Evolutionary conservation across 2,113 vertebrate genomes (phyloP).

Genomic region (Leuciscus idus): DNA sequence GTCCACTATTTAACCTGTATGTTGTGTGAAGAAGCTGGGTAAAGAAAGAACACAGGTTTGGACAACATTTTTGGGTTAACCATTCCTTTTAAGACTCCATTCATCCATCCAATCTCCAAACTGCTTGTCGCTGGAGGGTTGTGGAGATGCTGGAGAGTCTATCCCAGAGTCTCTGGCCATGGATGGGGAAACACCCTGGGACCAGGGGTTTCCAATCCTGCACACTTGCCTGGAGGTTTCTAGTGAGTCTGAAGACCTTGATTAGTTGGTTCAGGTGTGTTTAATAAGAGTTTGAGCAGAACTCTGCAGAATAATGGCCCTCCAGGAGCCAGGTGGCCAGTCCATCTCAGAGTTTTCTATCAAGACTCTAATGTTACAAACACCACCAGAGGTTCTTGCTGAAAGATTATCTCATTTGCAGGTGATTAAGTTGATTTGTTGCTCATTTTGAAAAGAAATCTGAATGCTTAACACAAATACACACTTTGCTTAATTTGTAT

Average conservation of each 20-base stretch:
- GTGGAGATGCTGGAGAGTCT: neutral
- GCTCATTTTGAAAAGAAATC: slow-evolving; percentile 13
- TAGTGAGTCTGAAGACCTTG: no score
- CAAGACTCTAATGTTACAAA: neutral
- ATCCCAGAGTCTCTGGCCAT: neutral
- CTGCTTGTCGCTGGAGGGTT: neutral
- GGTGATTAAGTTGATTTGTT: neutral
- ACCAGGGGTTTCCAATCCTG: no score
- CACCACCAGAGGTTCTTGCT: neutral
- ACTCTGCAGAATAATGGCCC: no score
- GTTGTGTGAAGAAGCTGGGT: no score
- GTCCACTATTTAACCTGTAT: neutral
- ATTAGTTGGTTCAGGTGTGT: no score
- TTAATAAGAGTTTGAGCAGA: no score
- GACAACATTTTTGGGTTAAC: neutral
- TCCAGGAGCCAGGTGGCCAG: neutral
- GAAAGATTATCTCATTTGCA: neutral
- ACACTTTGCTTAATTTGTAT: neutral
- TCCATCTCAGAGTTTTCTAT: neutral
- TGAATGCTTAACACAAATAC: neutral
- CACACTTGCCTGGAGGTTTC: no score
- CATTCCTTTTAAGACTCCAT: neutral
- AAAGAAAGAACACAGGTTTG: neutral
- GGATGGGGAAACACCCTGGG: no score
- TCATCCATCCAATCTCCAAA: neutral